These are phyloP conservation scores for Hydrophis major DNA, from an alignment of 2,797 vertebrate genomes.

Conservation along the genomic window DNA sequence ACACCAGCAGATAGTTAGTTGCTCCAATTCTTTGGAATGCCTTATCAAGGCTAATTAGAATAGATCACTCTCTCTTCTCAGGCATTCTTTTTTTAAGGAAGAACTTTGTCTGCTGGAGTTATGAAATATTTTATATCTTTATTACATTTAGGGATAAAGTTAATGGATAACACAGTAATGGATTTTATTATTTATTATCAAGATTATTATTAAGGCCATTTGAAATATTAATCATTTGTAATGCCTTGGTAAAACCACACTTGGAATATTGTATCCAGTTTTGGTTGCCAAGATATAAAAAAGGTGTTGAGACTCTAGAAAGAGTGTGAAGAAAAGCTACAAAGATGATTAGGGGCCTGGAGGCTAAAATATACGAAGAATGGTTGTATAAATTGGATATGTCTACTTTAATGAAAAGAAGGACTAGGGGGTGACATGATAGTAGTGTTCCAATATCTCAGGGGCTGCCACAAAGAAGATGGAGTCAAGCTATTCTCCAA, in stretches of 20 bases:
- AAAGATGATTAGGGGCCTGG: neutral
- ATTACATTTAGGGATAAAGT: neutral
- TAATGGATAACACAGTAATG: neutral
- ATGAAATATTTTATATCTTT: neutral
- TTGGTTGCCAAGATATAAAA: neutral
- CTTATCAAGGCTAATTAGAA: neutral
- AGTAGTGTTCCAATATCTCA: neutral
- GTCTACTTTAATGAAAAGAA: neutral
- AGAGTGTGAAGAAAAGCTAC: neutral
- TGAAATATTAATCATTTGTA: neutral
- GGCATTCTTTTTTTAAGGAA: neutral
- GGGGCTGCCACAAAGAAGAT: neutral
- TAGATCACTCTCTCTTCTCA: neutral
- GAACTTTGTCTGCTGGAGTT: neutral
- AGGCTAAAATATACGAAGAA: neutral
- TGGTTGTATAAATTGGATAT: neutral
- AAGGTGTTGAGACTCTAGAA: neutral
- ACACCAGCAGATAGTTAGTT: neutral
- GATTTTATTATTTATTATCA: neutral
- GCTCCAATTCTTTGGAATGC: neutral
- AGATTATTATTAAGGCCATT: neutral
- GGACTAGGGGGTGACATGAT: neutral
- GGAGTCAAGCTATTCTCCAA: neutral
- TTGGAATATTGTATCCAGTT: neutral
- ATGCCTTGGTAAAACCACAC: neutral